Percentiles rank a stretch among this genome's conserved stretches.
Evolutionary conservation across 2,888 invertebrate genomes (phyloP).

Genomic region (Magallana nippona): DNA sequence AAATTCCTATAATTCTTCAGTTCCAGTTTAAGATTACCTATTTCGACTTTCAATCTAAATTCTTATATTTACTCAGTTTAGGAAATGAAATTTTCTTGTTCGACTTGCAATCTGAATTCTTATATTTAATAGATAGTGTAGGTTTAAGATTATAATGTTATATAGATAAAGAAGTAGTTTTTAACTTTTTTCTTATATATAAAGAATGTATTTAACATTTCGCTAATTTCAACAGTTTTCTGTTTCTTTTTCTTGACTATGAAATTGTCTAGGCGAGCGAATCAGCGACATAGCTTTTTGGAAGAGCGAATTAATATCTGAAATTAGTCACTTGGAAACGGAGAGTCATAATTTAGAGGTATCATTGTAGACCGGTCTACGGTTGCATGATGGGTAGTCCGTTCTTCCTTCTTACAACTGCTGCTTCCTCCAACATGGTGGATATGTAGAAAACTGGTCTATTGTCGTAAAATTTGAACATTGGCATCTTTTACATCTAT

Average conservation of each 20-base stretch:
- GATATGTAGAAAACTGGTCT: conserved; percentile 27
- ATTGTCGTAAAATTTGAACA: conserved; percentile 14
- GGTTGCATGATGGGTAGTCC: conserved; percentile 30
- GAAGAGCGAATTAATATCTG: conserved; percentile 91
- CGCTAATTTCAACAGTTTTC: conserved; percentile 36
- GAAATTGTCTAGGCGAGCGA: conserved; percentile 83
- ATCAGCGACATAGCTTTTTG: conserved; percentile 95
- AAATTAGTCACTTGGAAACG: conserved; percentile 89
- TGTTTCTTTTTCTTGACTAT: conserved; percentile 42
- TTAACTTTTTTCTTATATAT: background rate
- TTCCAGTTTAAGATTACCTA: no score
- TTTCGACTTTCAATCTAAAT: no score
- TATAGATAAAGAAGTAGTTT: background rate
- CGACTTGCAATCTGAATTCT: no score
- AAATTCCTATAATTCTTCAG: no score
- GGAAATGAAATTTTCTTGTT: no score
- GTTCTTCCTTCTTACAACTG: conserved; percentile 19
- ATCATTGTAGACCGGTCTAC: conserved; percentile 43
- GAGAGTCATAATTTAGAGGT: conserved; percentile 92
- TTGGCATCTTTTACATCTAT: background rate
- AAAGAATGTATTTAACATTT: background rate
- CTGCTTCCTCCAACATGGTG: conserved; percentile 35
- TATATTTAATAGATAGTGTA: no score
- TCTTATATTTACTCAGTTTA: no score
- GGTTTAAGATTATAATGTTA: no score